phyloP scores from a whole-genome alignment of 53 echinoderm and acorn worm species.

The Pentamera pediparva region DNA sequence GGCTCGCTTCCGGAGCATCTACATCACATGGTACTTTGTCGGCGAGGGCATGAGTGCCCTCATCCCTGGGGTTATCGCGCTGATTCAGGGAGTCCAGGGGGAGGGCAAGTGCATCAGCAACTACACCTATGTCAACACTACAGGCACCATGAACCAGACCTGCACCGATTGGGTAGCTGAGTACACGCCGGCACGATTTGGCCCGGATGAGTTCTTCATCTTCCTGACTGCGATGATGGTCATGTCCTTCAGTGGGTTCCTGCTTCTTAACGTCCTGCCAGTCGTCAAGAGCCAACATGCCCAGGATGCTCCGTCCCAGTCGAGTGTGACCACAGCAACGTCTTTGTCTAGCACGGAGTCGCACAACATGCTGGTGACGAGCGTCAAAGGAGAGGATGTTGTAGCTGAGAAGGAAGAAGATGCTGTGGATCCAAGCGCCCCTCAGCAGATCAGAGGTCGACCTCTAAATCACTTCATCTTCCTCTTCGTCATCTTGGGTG shows the following conservation, averaged over 20 bases:
- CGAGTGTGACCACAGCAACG: not conserved
- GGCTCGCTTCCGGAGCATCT: constrained; percentile 62
- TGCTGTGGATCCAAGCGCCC: not conserved
- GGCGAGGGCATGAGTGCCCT: constrained; percentile 89
- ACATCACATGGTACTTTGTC: constrained; percentile 83
- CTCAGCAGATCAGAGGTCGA: constrained; percentile 5
- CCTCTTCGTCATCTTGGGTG: constrained; percentile 59
- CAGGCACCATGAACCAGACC: constrained; percentile 1
- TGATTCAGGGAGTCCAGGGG: constrained; percentile 49
- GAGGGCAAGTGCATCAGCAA: constrained; percentile 44
- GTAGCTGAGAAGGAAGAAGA: not conserved
- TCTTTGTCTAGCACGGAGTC: not conserved
- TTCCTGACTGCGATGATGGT: constrained; percentile 77
- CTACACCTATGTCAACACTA: constrained; percentile 39
- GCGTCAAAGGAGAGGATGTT: not conserved
- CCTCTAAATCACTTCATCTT: constrained; percentile 24
- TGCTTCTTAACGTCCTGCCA: constrained; percentile 65
- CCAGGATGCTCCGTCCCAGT: not conserved
- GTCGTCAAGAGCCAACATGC: constrained; percentile 55
- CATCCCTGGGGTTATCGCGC: constrained; percentile 71
- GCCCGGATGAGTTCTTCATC: constrained; percentile 62
- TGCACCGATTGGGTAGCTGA: constrained; percentile 61
- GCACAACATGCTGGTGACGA: constrained; percentile 18
- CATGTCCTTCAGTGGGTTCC: constrained; percentile 53
- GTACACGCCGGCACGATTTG: constrained; percentile 53